Evolutionary conservation across 2,888 invertebrate species (phyloP).

Genomic region (Tridacna gigas): DNA sequence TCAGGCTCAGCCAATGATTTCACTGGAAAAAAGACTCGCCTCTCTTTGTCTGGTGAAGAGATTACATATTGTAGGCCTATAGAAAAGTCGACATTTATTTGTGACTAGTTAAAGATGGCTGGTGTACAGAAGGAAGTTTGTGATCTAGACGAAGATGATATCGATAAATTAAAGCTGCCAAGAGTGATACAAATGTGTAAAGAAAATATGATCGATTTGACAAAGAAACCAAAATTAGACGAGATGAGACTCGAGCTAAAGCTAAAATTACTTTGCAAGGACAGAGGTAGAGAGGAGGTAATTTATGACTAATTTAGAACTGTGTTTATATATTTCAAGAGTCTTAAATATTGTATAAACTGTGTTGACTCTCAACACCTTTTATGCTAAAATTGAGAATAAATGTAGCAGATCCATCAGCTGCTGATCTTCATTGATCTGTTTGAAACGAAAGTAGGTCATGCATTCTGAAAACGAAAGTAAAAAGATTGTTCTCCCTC

Average conservation of each 20-base stretch:
- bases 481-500: too few species aligned
- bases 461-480: too few species aligned
- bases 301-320: neutral
- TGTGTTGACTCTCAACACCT: neutral
- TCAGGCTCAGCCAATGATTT: too few species aligned
- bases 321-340: neutral
- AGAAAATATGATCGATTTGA: conserved; percentile 40
- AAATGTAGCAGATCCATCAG: too few species aligned
- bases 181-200: conserved; percentile 46
- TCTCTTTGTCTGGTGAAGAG: too few species aligned
- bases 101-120: neutral
- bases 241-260: conserved; percentile 62
- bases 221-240: conserved; percentile 36
- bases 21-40: too few species aligned
- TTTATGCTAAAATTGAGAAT: too few species aligned
- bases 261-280: conserved; percentile 46
- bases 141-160: conserved; percentile 54
- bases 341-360: neutral
- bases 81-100: neutral
- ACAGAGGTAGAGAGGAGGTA: conserved; percentile 50
- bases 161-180: conserved; percentile 58
- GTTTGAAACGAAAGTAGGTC: too few species aligned
- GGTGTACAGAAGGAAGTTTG: neutral
- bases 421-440: too few species aligned
- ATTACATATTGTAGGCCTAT: too few species aligned